Evolutionary conservation across 2,113 vertebrate species (phyloP), one percentile per base, ranked within the genome.

Genomic region (Alethe castanea): DNA sequence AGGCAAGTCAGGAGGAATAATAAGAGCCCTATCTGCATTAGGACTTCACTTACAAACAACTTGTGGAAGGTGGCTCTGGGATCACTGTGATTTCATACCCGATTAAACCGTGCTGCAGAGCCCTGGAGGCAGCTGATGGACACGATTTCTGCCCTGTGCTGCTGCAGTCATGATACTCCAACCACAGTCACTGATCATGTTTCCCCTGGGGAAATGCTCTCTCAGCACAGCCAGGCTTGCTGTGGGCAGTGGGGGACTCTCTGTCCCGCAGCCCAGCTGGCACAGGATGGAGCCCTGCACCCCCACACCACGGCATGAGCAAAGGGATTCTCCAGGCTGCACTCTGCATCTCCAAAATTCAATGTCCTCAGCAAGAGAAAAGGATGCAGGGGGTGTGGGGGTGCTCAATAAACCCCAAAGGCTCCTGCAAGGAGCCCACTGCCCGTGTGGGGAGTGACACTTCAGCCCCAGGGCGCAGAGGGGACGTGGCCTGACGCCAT

Each of bases 261-360:
- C 45, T 3, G 11, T 26, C 8, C 29, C 70, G 29, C 20, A 3
- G 36, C 86, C 44, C 10, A 2, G 23, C 26, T 4, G 12, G 28
- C 35, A 3, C 4, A 9, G 76, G 31, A 12, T 6, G 60, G 60
- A 47, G 45, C 50, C 52, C 79, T 47, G 71, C 44, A 28, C 28
- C 5, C 73, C 7, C 59, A 23, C 4, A 2, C 24, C 0, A 0
- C 20, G 1, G 33, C 6, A 5, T 0, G 2, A 7, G 31, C 0
- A 0, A 25, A 8, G n/a, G 14, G 1, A 3, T 11, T 53, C 4
- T 5, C 38, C 47, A 56, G 69, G 69, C n/a, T 65, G 14, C 29
- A 4, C 15, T 28, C 16, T 31, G 35, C 10, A 5, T 19, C 50
- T 13, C 82, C 71, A 50, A 13, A 76, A 42, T 17, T n/a, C 60